Percentiles rank a stretch among this genome's conserved stretches.
Evolutionary conservation across 1,140 invertebrate species (phyloP).

Genomic region (Magallana ariakensis): DNA sequence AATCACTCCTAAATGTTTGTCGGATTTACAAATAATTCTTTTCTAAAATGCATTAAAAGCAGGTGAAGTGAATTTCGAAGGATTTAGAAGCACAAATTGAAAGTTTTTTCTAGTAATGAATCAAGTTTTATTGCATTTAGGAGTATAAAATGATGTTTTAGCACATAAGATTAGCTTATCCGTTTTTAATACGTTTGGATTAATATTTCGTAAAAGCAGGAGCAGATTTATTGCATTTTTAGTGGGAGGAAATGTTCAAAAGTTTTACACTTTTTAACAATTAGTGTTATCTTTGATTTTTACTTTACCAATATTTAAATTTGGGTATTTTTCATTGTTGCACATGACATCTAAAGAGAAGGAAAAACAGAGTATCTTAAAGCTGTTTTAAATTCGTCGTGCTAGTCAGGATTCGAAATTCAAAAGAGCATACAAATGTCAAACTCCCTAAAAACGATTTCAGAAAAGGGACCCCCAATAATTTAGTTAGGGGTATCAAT

Average conservation of each 20-base stretch:
- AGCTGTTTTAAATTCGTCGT: not conserved
- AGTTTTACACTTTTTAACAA: no score
- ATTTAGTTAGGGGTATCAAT: constrained; percentile 29
- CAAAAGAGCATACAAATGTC: constrained; percentile 27
- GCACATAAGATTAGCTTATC: not conserved
- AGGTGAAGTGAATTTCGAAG: not conserved
- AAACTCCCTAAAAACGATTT: not conserved
- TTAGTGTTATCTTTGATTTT: no score
- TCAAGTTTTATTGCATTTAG: not conserved
- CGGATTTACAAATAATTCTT: constrained; percentile 28
- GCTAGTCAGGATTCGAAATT: not conserved
- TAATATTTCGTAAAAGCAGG: no score
- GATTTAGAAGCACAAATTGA: not conserved
- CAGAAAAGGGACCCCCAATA: constrained; percentile 18
- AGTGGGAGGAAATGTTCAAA: no score
- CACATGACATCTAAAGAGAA: no score
- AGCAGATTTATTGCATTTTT: no score
- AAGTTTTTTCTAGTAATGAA: not conserved
- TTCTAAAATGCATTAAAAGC: constrained; percentile 17
- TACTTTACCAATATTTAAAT: no score
- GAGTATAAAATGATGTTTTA: not conserved
- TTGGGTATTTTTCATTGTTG: no score
- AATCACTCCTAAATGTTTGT: constrained; percentile 16
- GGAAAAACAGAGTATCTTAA: no score
- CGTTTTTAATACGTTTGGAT: not conserved